These are phyloP conservation scores for Telmatherina bonti DNA, from an alignment of 2,797 vertebrate species.

Conservation along the genomic window DNA sequence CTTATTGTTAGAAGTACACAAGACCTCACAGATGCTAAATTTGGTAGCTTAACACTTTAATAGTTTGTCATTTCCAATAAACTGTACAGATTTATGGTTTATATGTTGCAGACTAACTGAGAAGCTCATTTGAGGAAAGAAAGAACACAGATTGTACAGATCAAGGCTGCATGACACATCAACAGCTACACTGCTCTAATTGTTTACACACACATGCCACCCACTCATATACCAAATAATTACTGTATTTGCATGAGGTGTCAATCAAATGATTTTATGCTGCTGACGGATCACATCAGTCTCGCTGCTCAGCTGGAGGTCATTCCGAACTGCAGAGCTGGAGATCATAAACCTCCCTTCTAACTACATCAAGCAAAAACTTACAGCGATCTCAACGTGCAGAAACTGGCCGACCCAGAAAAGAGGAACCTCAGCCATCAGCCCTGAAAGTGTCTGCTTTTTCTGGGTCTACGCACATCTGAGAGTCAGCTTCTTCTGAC, in stretches of 20 bases:
- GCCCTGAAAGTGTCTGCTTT: neutral
- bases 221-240: neutral
- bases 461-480: neutral
- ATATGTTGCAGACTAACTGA: neutral
- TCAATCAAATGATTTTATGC: conserved; percentile 5
- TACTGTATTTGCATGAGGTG: neutral
- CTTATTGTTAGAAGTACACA: too few relatives aligned
- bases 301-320: neutral
- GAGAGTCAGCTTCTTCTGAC: conserved; percentile 1
- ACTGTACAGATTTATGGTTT: neutral
- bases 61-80: neutral
- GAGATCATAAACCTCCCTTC: neutral
- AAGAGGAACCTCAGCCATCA: neutral
- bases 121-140: neutral
- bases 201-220: conserved; percentile 3
- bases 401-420: neutral
- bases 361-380: neutral
- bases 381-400: neutral
- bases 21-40: neutral
- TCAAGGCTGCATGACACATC: neutral
- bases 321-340: neutral
- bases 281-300: conserved; percentile 11
- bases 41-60: neutral
- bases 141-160: neutral
- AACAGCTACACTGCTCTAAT: conserved; percentile 6